These are phyloP conservation scores for Oncorhynchus clarkii DNA, from an alignment of 2,113 vertebrate species.

Conservation along the genomic window DNA sequence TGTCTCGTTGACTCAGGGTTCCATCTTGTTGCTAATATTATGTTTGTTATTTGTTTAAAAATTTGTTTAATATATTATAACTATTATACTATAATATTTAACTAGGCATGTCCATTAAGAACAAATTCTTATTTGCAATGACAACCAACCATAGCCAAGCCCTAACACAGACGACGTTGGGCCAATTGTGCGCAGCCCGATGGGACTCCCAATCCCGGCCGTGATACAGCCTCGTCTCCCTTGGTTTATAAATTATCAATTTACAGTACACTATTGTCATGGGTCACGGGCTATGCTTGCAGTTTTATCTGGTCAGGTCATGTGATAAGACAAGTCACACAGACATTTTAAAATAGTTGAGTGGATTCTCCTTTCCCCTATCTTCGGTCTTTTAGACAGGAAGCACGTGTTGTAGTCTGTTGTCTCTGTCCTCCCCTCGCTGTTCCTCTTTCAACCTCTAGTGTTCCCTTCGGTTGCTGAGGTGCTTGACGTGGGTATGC, in stretches of 20 bases:
- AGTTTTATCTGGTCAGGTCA: not conserved
- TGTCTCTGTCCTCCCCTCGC: not conserved
- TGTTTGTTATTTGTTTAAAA: not conserved
- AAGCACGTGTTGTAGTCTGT: not conserved
- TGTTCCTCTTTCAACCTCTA: slow-evolving; percentile 45
- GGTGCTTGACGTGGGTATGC: slow-evolving; percentile 31
- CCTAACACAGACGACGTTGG: too few relatives aligned
- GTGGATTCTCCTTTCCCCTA: slow-evolving; percentile 27
- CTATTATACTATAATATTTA: too few relatives aligned
- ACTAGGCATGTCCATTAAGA: too few relatives aligned
- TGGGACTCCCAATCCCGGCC: too few relatives aligned
- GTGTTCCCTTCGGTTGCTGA: slow-evolving; percentile 2
- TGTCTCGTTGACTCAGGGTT: not conserved
- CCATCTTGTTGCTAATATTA: slow-evolving; percentile 17
- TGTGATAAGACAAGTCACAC: not conserved
- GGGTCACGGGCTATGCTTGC: not conserved
- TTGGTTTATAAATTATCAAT: not conserved
- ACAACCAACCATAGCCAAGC: too few relatives aligned
- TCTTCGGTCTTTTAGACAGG: not conserved
- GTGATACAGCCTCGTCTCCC: not conserved
- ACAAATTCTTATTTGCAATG: too few relatives aligned
- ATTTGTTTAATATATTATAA: too few relatives aligned
- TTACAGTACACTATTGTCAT: not conserved
- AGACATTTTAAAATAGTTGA: slow-evolving; percentile 9
- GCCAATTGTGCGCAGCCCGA: too few relatives aligned